Conservation (phyloP, 1,140 invertebrate species). For the Chironomus tepperi region DNA sequence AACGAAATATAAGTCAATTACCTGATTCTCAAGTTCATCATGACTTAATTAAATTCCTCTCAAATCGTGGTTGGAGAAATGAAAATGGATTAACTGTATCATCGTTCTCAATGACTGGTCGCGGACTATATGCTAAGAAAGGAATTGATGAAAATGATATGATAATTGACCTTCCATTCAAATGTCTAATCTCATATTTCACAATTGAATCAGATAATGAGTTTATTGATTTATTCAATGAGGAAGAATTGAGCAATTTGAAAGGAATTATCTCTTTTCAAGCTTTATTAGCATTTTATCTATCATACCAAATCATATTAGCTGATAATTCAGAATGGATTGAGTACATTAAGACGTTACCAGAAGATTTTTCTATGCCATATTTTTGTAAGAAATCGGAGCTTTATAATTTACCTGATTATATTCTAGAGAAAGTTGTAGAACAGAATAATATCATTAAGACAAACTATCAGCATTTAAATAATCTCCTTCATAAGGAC, state of each 20-base stretch:
- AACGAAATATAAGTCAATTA: not conserved
- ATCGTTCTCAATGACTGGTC: slow-evolving; percentile 30
- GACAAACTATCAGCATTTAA: slow-evolving; percentile 32
- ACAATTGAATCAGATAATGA: slow-evolving; percentile 32
- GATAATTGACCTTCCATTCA: slow-evolving; percentile 31
- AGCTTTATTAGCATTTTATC: slow-evolving; percentile 50
- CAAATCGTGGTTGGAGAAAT: slow-evolving; percentile 32
- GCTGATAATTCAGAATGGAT: slow-evolving; percentile 38
- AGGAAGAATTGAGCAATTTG: slow-evolving; percentile 30
- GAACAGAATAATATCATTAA: slow-evolving; percentile 37
- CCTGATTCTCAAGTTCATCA: not conserved
- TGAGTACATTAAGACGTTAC: slow-evolving; percentile 51
- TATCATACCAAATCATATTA: slow-evolving; percentile 46
- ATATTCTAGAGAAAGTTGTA: slow-evolving; percentile 34
- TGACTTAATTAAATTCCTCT: slow-evolving; percentile 30
- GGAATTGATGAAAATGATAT: slow-evolving; percentile 28
- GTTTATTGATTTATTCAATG: slow-evolving; percentile 33
- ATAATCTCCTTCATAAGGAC: not conserved
- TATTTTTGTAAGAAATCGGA: slow-evolving; percentile 43
- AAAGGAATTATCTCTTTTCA: slow-evolving; percentile 41
- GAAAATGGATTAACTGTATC: slow-evolving; percentile 29
- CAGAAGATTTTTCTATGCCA: slow-evolving; percentile 44
- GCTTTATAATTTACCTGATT: slow-evolving; percentile 37
- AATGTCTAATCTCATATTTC: slow-evolving; percentile 32
- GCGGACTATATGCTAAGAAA: slow-evolving; percentile 34